Evolutionary conservation across 1,140 invertebrate genomes (phyloP), one percentile per base, ranked within the genome.

Genomic region (Neotoxoptera formosana): DNA sequence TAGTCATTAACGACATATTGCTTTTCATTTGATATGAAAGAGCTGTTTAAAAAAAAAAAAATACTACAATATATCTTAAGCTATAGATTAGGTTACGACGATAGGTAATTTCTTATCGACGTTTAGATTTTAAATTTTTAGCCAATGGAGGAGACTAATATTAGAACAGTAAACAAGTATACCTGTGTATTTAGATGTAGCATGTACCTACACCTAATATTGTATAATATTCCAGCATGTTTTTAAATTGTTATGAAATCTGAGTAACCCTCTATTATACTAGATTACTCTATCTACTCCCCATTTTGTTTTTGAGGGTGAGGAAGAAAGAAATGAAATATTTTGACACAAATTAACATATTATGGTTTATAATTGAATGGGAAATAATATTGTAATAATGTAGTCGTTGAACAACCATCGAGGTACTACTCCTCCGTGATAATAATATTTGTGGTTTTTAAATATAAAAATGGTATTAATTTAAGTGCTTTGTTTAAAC

Each of bases 211-310:
- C 23, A 56, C 7, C 53, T 25, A 51, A 14, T 51, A 51, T 51
- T 14, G 17, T 51, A 56, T 23, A 8, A 56, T 60, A 30, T 60
- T 30, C 30, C 30, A 60, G 60, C n/a, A n/a, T 76, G 30, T 76
- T 76, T 76, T n/a, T 76, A 76, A n/a, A 76, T 76, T n/a, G 14
- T 76, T 76, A 76, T 76, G 60, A 76, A 76, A 76, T n/a, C 60
- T 17, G 30, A 76, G 14, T 76, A 76, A 17, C 1, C 60, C 60
- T 67, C 30, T n/a, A 67, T 67, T 67, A 67, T 67, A 17, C 14
- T 30, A 11, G 56, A 67, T 11, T 30, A n/a, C 30, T 30, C 25
- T 9, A 30, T 67, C 30, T 76, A 76, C 60, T 76, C 60, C 30
- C 30, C 2, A 76, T 76, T 76, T 76, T 20, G 30, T 67, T 67